Conservation (phyloP, 2,888 invertebrate genomes). For the Ellobium chinense region DNA sequence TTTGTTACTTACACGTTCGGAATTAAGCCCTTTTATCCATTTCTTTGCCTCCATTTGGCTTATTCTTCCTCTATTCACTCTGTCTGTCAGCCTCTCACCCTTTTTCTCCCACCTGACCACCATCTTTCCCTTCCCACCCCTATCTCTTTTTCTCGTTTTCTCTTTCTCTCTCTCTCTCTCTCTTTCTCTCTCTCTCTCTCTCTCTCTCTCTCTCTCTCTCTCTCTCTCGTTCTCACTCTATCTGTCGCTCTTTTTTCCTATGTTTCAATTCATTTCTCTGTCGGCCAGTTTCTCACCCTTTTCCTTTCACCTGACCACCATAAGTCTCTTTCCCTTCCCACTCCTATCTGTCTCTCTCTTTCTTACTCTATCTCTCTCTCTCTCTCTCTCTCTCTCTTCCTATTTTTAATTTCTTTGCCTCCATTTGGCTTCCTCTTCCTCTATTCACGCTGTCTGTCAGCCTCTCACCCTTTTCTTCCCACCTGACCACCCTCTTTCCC, state of each 20-base stretch:
- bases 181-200: background rate
- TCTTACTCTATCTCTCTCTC: background rate
- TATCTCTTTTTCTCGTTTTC: conserved; percentile 16
- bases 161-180: background rate
- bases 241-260: background rate
- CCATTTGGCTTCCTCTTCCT: background rate
- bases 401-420: background rate
- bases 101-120: background rate
- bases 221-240: background rate
- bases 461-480: background rate
- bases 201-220: conserved; percentile 24
- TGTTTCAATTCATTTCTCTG: conserved; percentile 19
- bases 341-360: background rate
- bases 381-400: background rate
- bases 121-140: background rate
- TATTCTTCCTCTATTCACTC: background rate
- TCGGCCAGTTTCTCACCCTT: background rate
- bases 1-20: background rate
- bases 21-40: background rate
- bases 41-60: background rate
- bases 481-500: background rate
- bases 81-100: conserved; percentile 2
- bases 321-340: background rate
- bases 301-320: background rate
- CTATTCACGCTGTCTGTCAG: background rate